phyloP scores from a whole-genome alignment of 2,113 vertebrate genomes.

The Willisornis vidua region DNA sequence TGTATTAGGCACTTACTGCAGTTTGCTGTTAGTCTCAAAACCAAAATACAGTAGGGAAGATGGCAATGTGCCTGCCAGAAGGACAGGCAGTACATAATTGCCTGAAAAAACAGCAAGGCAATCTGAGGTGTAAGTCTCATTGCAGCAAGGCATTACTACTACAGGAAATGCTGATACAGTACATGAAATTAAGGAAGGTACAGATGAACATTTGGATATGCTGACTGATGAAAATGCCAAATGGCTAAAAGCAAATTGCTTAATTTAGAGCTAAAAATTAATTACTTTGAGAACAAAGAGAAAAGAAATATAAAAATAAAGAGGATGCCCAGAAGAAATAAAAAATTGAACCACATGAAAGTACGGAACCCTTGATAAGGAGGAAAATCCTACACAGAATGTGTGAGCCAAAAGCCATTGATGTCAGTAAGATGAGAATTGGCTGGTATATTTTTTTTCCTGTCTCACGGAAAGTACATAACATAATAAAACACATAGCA shows the following conservation, averaged over 20 bases:
- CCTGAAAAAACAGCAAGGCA: conserved; percentile 1
- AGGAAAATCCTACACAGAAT: neutral
- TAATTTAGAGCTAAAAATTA: conserved; percentile 20
- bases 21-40: neutral
- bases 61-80: neutral
- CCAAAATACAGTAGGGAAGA: neutral
- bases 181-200: conserved; percentile 37
- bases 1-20: neutral
- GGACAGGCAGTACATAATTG: neutral
- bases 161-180: conserved; percentile 27
- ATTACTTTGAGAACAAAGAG: conserved; percentile 26
- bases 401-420: neutral
- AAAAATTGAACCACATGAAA: neutral
- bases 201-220: conserved; percentile 41
- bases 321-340: conserved; percentile 17
- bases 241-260: conserved; percentile 24
- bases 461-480: neutral
- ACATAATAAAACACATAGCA: neutral
- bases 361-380: conserved; percentile 11
- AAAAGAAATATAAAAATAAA: conserved; percentile 35
- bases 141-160: conserved; percentile 17
- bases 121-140: neutral
- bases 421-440: neutral
- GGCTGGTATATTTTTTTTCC: neutral
- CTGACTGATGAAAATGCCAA: conserved; percentile 41